Evolutionary conservation across 2,113 vertebrate species (phyloP), one percentile per base, ranked within the genome.

Genomic region (Gavialis gangeticus): DNA sequence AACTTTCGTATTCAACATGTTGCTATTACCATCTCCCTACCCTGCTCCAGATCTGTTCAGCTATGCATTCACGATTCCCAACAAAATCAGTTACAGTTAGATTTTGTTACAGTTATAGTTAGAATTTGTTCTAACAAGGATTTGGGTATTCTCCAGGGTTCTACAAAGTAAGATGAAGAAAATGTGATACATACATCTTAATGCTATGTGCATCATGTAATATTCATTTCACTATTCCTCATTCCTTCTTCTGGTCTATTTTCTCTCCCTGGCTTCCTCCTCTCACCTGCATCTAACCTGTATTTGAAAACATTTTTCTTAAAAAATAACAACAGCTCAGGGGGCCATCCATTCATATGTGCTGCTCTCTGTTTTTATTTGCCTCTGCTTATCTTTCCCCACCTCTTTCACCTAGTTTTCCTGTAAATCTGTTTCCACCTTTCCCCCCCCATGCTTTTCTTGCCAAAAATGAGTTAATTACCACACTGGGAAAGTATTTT

Each of bases 341-440:
- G 37, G 34, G 21, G 22, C 21, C 46, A 46, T 73, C 69, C 22
- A 7, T 73, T 73, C 69, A 14, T 46, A 22, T 14, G 34, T 46
- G 82, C 67, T 93, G 84, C 82, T 94, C 94, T 90, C 90, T 84
- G 75, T 90, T 94, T 92, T 92, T 54, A 69, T 80, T 88, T 60
- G 75, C 66, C 79, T 69, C 24, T 0, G 0, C 59, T 71, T 30
- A 87, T 71, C n/a, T 62, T 28, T 9, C 12, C 63, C 66, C 16
- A 15, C 64, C 6, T 0, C 17, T 83, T 90, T 56, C 71, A 37
- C 79, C 12, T 67, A 78, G 46, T 3, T 86, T 91, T 73, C 5
- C 37, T 56, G 21, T 83, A 15, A 55, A 3, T 60, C 83, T 92
- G 71, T 25, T 55, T 18, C 8, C 27, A 19, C 71, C 54, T 76